phyloP scores from a whole-genome alignment of 2,113 vertebrate genomes.

The Peucedramus taeniatus region DNA sequence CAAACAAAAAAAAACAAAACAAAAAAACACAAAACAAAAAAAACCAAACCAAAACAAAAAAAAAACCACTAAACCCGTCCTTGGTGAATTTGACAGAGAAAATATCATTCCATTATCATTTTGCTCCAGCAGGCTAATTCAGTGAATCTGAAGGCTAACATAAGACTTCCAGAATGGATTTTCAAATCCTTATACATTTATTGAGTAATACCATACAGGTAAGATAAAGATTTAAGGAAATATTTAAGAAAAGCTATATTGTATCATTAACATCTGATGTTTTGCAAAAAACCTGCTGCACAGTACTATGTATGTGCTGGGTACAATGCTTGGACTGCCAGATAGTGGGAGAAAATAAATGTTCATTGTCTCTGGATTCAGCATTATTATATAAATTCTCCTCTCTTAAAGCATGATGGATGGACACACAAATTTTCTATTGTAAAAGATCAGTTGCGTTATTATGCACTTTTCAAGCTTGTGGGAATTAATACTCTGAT shows the following conservation, averaged over 20 bases:
- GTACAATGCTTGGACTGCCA: not conserved
- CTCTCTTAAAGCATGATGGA: not conserved
- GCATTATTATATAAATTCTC: not conserved
- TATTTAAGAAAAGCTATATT: not conserved
- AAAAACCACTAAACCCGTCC: accelerated
- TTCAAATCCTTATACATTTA: not conserved
- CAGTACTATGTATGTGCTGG: not conserved
- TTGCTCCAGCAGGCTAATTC: not conserved
- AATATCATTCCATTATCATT: not conserved
- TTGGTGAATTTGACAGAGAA: not conserved
- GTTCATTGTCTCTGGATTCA: not conserved
- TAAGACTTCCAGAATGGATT: not conserved
- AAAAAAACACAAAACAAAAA: no score
- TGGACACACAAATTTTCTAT: not conserved
- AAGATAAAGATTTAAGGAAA: not conserved
- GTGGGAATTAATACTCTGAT: not conserved
- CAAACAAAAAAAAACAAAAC: no score
- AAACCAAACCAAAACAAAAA: no score
- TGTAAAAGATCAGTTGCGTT: not conserved
- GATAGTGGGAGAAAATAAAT: not conserved
- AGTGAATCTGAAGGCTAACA: not conserved
- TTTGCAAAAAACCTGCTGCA: not conserved
- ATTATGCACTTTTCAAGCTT: not conserved
- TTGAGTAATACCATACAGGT: not conserved
- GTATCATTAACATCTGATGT: accelerated